phyloP scores from a whole-genome alignment of 2,888 invertebrate species.

The Lacanobia wlatinum region DNA sequence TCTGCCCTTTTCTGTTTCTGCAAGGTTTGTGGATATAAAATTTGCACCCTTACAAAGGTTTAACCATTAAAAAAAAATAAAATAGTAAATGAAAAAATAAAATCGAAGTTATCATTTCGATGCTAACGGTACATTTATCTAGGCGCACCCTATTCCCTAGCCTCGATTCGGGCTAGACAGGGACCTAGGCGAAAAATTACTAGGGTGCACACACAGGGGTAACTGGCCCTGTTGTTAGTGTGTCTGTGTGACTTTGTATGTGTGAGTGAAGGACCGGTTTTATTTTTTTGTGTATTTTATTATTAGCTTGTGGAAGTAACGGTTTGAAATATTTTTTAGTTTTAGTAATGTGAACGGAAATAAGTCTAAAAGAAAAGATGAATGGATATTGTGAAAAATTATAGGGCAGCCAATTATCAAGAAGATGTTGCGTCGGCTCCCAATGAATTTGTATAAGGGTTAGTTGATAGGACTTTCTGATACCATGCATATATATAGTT shows the following conservation, averaged over 20 bases:
- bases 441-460: no score
- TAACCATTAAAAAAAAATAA: background rate
- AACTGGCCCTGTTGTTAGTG: constrained; percentile 24
- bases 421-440: no score
- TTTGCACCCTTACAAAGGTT: no score
- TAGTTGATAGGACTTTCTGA: no score
- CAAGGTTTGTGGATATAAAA: no score
- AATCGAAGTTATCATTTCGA: constrained; percentile 38
- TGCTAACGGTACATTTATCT: constrained; percentile 84
- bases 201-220: constrained; percentile 81
- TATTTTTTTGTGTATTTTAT: constrained; percentile 28
- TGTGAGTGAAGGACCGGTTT: constrained; percentile 26
- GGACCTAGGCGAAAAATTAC: constrained; percentile 88
- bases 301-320: constrained; percentile 6
- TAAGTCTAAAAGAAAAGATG: no score
- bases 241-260: constrained; percentile 34
- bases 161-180: constrained; percentile 84
- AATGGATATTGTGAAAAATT: no score
- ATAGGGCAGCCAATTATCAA: no score
- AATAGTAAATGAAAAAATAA: background rate
- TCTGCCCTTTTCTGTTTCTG: no score
- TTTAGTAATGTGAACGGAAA: no score
- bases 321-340: no score
- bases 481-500: no score
- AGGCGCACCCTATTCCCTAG: constrained; percentile 88